A percentile compares a stretch with the other conserved stretches of the same genome.
Conservation (phyloP, 2,797 vertebrate species). For the Catostomus latipinnis region DNA sequence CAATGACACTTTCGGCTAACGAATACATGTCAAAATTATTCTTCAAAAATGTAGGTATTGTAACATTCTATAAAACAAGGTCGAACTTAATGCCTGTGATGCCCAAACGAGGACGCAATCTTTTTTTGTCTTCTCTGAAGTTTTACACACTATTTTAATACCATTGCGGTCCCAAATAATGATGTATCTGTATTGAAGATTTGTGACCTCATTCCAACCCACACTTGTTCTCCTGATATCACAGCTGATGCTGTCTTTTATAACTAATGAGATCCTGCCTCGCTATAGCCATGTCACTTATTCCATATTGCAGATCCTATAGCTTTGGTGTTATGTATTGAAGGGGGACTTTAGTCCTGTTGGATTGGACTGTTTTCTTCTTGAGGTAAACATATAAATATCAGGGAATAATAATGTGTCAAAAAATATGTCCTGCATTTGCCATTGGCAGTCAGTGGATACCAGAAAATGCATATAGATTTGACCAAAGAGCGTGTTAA, state of each 20-base stretch:
- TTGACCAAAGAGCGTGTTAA: neutral
- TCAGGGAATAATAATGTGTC: too few relatives aligned
- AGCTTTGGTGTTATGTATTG: neutral
- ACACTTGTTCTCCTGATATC: neutral
- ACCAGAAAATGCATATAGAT: conserved; percentile 1
- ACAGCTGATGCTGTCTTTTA: conserved; percentile 6
- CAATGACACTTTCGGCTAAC: too few relatives aligned
- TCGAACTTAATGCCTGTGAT: too few relatives aligned
- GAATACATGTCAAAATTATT: too few relatives aligned
- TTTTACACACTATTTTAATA: too few relatives aligned
- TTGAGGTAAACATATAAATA: conserved; percentile 6
- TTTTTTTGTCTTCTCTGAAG: too few relatives aligned
- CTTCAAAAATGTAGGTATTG: too few relatives aligned
- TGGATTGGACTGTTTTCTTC: conserved; percentile 53
- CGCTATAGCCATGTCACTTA: neutral
- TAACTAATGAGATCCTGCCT: neutral
- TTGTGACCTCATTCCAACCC: neutral
- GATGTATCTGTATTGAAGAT: too few relatives aligned
- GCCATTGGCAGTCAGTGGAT: neutral
- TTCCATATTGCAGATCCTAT: neutral
- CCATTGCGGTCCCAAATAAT: too few relatives aligned
- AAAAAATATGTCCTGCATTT: neutral
- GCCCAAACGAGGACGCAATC: too few relatives aligned
- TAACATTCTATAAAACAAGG: too few relatives aligned
- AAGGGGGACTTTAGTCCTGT: conserved; percentile 13